Evolutionary conservation across 1,140 invertebrate species (phyloP), one percentile per base, ranked within the genome.

Genomic region (Prorops nasuta): DNA sequence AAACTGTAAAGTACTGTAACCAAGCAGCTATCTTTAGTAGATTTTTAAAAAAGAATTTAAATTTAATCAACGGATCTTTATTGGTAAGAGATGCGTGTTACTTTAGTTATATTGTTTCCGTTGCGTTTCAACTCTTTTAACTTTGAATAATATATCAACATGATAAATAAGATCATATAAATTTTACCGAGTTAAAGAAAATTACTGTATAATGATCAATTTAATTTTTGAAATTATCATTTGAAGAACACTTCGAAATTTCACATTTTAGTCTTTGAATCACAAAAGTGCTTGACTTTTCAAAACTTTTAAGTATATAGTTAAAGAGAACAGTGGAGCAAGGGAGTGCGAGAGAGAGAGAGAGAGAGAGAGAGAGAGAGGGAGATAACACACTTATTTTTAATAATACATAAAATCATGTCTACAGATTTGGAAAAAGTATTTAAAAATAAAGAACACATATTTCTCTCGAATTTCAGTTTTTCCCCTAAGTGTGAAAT

Each of bases 161-260:
- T 28, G 4, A 6, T 28, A 6, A 28, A 28, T 28, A 28, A 28
- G 4, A 28, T 6, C 10, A 28, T 10, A 28, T 28, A 28, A 28
- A 4, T 6, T 28, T 28, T 28, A 6, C 4, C 24, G 24, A 28
- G 10, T 28, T n/a, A n/a, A n/a, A n/a, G n/a, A n/a, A n/a, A n/a
- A n/a, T n/a, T n/a, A n/a, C n/a, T n/a, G n/a, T n/a, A n/a, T n/a
- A n/a, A n/a, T n/a, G n/a, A n/a, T 6, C 24, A 4, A 6, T 28
- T 6, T 28, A 28, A 4, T 10, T 6, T 6, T 28, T 28, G 10
- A 4, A 28, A 28, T 4, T 28, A 28, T 28, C 24, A 6, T 10
- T 4, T 10, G 54, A 46, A 3, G 63, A 64, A 63, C 63, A 67
- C 40, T 58, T 63, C 10, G 60, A 34, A 36, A 67, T 66, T 20